Evolutionary conservation across 2,888 invertebrate genomes (phyloP).

Genomic region (Lithophane leautieri): DNA sequence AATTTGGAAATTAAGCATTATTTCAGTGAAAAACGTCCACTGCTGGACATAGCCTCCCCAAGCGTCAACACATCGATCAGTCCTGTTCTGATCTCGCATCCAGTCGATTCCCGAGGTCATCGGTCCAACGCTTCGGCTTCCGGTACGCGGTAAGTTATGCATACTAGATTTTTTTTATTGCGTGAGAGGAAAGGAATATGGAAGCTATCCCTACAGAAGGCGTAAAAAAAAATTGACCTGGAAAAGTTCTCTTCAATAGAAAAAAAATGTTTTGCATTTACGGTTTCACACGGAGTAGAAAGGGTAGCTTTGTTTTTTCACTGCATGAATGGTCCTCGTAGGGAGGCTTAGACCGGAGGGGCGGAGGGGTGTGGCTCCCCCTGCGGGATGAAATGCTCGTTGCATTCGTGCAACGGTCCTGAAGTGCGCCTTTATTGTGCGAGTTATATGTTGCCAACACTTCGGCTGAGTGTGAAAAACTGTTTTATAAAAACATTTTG

Average conservation of each 20-base stretch:
- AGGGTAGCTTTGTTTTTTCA: slow-evolving; percentile 71
- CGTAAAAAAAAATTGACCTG: slow-evolving; percentile 46
- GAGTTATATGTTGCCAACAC: slow-evolving; percentile 61
- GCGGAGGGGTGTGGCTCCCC: slow-evolving; percentile 57
- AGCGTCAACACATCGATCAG: not conserved
- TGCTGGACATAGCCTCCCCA: not conserved
- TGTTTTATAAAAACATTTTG: slow-evolving; percentile 60
- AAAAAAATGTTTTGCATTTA: slow-evolving; percentile 67
- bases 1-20: not conserved
- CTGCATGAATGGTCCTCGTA: slow-evolving; percentile 72
- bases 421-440: slow-evolving; percentile 68
- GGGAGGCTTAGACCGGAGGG: slow-evolving; percentile 59
- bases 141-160: not conserved
- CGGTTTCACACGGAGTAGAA: slow-evolving; percentile 66
- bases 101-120: not conserved
- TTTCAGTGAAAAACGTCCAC: not conserved
- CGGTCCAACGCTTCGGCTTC: not conserved
- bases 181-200: not conserved
- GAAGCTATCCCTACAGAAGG: not conserved
- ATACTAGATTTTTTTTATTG: not conserved
- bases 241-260: slow-evolving; percentile 43
- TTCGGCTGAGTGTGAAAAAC: slow-evolving; percentile 57
- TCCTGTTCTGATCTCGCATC: not conserved
- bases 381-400: slow-evolving; percentile 69
- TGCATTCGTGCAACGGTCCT: slow-evolving; percentile 71